Conservation (phyloP, 2,888 invertebrate genomes). For the Poecilus cupreus region DNA sequence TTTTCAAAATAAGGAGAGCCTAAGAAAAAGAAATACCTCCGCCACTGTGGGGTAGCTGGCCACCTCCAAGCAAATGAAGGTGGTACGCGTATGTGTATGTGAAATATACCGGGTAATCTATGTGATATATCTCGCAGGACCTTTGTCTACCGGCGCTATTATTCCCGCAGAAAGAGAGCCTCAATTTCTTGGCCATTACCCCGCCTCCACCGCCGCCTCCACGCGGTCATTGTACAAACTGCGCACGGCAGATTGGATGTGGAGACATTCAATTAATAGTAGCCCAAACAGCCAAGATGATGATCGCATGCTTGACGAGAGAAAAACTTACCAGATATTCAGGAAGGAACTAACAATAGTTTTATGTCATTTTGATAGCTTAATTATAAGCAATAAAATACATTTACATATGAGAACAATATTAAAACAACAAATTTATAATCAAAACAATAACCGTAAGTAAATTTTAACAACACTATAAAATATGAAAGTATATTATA, state of each 20-base stretch:
- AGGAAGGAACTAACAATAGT: no score
- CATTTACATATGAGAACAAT: background rate
- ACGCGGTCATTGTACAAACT: constrained; percentile 30
- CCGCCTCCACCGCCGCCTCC: constrained; percentile 26
- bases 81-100: constrained; percentile 39
- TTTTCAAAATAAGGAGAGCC: no score
- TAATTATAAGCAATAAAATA: background rate
- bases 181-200: constrained; percentile 60
- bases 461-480: constrained; percentile 7
- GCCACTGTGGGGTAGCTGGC: background rate
- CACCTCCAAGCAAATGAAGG: background rate
- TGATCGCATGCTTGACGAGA: background rate
- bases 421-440: background rate
- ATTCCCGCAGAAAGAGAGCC: constrained; percentile 57
- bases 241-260: constrained; percentile 50
- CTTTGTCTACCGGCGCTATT: constrained; percentile 60
- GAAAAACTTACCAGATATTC: background rate
- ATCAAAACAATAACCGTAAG: background rate
- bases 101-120: constrained; percentile 59
- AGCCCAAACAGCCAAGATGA: background rate
- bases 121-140: constrained; percentile 59
- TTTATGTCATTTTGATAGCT: no score
- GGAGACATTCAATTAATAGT: constrained; percentile 53
- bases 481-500: constrained; percentile 4
- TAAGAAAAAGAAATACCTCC: no score